A percentile compares a stretch with the other conserved stretches of the same genome.
phyloP scores from a whole-genome alignment of 2,113 vertebrate species.

The Pipra filicauda region DNA sequence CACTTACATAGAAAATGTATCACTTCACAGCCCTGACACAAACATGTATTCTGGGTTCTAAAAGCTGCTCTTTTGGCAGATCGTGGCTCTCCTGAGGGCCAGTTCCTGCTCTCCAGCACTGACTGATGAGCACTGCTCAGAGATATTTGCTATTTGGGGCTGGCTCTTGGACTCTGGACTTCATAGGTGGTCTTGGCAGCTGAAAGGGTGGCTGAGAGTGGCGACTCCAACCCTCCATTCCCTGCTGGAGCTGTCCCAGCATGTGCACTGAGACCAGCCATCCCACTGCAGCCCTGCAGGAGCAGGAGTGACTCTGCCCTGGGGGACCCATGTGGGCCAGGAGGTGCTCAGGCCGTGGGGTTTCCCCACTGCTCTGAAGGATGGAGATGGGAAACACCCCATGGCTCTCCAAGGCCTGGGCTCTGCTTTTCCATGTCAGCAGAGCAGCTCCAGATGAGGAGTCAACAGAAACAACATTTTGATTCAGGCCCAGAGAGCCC shows the following conservation, averaged over 20 bases:
- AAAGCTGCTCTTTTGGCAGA: constrained; percentile 43
- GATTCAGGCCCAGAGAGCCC: neutral
- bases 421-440: neutral
- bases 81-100: neutral
- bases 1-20: neutral
- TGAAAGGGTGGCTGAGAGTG: neutral
- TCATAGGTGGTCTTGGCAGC: constrained; percentile 21
- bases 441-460: neutral
- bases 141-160: constrained; percentile 1
- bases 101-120: neutral
- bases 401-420: neutral
- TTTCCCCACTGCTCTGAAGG: neutral
- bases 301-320: neutral
- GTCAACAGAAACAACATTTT: neutral
- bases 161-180: neutral
- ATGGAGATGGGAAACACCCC: neutral
- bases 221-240: neutral
- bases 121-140: neutral
- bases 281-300: neutral
- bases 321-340: neutral
- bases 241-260: neutral
- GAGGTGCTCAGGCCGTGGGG: accelerated
- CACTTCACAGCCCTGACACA: constrained; percentile 24
- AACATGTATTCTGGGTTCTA: neutral
- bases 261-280: neutral